Evolutionary conservation across 2,797 vertebrate genomes (phyloP), one percentile per base, ranked within the genome.

Genomic region (Anabas testudineus): DNA sequence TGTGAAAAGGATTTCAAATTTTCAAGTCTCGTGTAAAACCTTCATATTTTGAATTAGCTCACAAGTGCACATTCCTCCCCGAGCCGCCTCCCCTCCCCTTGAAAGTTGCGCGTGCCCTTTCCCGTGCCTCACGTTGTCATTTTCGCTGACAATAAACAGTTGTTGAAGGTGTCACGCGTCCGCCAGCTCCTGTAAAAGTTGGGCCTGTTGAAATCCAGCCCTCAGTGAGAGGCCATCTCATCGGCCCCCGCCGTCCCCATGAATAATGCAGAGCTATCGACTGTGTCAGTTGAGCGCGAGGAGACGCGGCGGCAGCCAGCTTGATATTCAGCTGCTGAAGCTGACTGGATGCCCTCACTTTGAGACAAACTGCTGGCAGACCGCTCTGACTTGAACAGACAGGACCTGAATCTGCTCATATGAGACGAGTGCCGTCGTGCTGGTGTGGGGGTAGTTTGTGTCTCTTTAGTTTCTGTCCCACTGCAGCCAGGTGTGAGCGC

Each of bases 261-360:
- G 90, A 93, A 93, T 93, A 88, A 93, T 93, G 89, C 92, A 93
- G 85, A 53, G 79, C 86, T 91, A 92, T 92, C 83, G 91, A 92
- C 88, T 85, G 89, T 90, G 87, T 90, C 89, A 89, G 89, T 86
- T 34, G 78, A 77, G 86, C 78, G 72, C 71, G 55, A 52, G 85
- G 85, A 85, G 84, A 79, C 66, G 78, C 73, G 76, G 78, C 78
- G 74, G 87, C 85, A 63, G 87, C 75, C 77, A 74, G 86, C 82
- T 90, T 92, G 86, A 90, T 91, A 91, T 91, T 90, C 89, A 87
- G 83, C 87, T 77, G 82, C 90, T 47, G 88, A 56, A 75, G 74
- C 88, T 79, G 88, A 89, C 88, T 91, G 87, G 85, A 90, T 88
- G 89, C 83, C 88, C 89, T 91, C 87, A 85, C 87, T 88, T 87